phyloP scores from a whole-genome alignment of 2,797 vertebrate genomes.

The Lemur catta region DNA sequence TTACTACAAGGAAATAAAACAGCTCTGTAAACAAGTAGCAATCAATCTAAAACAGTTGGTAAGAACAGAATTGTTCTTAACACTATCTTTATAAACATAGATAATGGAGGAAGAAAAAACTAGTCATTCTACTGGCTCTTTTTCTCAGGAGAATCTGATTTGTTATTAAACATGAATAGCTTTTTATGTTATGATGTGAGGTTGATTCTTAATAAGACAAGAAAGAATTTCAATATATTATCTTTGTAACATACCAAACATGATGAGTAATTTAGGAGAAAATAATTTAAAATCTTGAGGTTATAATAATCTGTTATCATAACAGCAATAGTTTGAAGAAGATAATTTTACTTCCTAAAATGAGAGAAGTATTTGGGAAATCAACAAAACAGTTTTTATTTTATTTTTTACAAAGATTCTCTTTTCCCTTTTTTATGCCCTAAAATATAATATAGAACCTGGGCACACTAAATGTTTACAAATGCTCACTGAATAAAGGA shows the following conservation, averaged over 20 bases:
- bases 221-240: neutral
- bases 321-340: constrained; percentile 55
- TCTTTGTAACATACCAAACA: neutral
- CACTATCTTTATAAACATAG: neutral
- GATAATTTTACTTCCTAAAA: constrained; percentile 64
- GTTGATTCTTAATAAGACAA: neutral
- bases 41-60: neutral
- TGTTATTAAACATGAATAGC: neutral
- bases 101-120: neutral
- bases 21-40: neutral
- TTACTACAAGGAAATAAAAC: neutral
- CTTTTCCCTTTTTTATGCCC: neutral
- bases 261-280: neutral
- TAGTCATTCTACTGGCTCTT: neutral
- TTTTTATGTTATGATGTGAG: neutral
- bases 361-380: constrained; percentile 47
- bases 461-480: neutral
- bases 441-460: neutral
- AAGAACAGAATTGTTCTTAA: neutral
- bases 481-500: neutral
- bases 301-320: constrained; percentile 22
- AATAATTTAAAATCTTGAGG: neutral
- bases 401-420: neutral
- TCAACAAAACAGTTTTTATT: neutral
- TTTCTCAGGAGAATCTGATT: neutral